Evolutionary conservation across 2,888 invertebrate species (phyloP), one percentile per base, ranked within the genome.

Genomic region (Philaethria dido): DNA sequence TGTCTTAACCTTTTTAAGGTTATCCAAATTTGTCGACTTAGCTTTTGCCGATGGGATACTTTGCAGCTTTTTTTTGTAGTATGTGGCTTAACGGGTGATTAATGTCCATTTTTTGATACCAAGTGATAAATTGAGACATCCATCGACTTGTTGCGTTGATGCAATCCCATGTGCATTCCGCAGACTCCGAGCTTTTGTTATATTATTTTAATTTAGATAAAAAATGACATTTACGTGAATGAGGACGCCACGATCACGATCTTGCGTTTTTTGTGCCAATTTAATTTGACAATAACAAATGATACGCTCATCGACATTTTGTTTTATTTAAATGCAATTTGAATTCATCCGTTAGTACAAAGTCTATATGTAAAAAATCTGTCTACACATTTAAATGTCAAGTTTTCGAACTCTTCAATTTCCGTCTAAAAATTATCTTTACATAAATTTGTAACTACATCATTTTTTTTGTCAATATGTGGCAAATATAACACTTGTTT

Each of bases 261-360:
- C 69, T 67, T 67, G 65, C 45, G 62, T 73, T 78, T 75, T 75
- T 77, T 77, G 73, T 75, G 73, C 74, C 70, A 73, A 77, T 84
- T 79, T 79, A 79, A 81, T 78, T 79, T 81, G 83, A 85, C 83
- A 83, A 71, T 76, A 80, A 86, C 77, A 74, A 86, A 87, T 86
- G 80, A 73, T 76, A 73, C 70, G 69, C 71, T 75, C 71, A 75
- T 72, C 72, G 66, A 69, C 61, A 63, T 69, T 68, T 70, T 72
- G 63, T 57, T 69, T 70, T 69, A 69, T 70, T 69, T 68, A 55
- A 57, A 67, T 62, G 25, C 52, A 39, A 45, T 50, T 44, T 45
- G 45, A 36, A 39, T 29, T 29, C 50, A 60, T 64, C 64, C 55
- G 55, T 55, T 60, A 48, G 42, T 55, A 48, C 39, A 18, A 45